phyloP scores from a whole-genome alignment of 2,888 invertebrate species.

The Parthenolecanium corni region DNA sequence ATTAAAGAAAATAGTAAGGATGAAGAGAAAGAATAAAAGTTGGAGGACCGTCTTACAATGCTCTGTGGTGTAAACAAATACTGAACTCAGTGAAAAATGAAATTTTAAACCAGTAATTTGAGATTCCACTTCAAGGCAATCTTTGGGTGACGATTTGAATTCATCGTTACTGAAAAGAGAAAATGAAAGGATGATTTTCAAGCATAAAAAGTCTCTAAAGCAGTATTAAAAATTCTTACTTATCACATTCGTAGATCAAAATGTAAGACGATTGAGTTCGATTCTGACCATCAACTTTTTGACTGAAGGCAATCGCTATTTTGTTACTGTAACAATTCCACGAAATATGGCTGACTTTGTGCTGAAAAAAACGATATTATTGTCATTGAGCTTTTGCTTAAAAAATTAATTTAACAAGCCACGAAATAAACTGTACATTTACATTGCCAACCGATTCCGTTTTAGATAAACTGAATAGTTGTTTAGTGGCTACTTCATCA shows the following conservation, averaged over 20 bases:
- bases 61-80: constrained; percentile 13
- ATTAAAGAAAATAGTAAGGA: neutral
- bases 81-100: constrained; percentile 10
- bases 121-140: constrained; percentile 17
- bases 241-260: constrained; percentile 18
- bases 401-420: neutral
- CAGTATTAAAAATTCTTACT: neutral
- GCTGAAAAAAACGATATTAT: neutral
- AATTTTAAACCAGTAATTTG: constrained; percentile 18
- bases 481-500: neutral
- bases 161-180: constrained; percentile 16
- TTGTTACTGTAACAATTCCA: constrained; percentile 24
- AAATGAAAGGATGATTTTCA: neutral
- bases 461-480: neutral
- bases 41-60: neutral
- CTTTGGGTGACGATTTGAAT: constrained; percentile 12
- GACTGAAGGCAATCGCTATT: constrained; percentile 10
- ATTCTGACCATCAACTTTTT: neutral
- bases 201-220: neutral
- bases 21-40: neutral
- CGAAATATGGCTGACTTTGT: constrained; percentile 4
- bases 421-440: neutral
- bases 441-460: neutral
- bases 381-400: too few species aligned
- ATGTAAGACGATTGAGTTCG: constrained; percentile 12